These are phyloP conservation scores for Mystacides longicornis DNA, from an alignment of 2,888 invertebrate species.

Conservation along the genomic window DNA sequence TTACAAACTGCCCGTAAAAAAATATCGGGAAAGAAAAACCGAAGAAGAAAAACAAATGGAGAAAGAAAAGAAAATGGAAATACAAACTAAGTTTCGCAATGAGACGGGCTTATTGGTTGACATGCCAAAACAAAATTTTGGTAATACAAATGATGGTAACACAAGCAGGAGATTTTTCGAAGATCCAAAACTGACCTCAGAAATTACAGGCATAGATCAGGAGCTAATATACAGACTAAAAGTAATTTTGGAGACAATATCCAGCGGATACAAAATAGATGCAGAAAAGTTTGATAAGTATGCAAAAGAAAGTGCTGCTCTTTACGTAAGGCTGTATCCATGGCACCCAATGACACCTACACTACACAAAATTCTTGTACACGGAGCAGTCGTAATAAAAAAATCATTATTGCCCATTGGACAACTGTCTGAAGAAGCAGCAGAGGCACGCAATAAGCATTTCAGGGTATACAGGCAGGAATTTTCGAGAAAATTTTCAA, in stretches of 20 bases:
- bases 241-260: background rate
- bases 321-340: conserved; percentile 27
- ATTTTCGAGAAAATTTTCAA: conserved; percentile 10
- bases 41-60: background rate
- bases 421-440: conserved; percentile 28
- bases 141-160: background rate
- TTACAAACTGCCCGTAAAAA: background rate
- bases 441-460: conserved; percentile 22
- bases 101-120: background rate
- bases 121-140: background rate
- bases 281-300: conserved; percentile 3
- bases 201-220: background rate
- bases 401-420: conserved; percentile 29
- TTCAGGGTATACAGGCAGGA: conserved; percentile 26
- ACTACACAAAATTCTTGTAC: conserved; percentile 29
- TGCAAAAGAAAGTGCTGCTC: conserved; percentile 19
- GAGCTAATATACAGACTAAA: conserved; percentile 2
- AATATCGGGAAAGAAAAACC: background rate
- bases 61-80: background rate
- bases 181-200: background rate
- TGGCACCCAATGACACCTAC: conserved; percentile 30
- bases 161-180: background rate
- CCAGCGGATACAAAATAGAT: background rate
- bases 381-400: conserved; percentile 27
- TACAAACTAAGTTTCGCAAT: background rate